Conservation (phyloP, 2,113 vertebrate genomes). For the Ranitomeya variabilis region DNA sequence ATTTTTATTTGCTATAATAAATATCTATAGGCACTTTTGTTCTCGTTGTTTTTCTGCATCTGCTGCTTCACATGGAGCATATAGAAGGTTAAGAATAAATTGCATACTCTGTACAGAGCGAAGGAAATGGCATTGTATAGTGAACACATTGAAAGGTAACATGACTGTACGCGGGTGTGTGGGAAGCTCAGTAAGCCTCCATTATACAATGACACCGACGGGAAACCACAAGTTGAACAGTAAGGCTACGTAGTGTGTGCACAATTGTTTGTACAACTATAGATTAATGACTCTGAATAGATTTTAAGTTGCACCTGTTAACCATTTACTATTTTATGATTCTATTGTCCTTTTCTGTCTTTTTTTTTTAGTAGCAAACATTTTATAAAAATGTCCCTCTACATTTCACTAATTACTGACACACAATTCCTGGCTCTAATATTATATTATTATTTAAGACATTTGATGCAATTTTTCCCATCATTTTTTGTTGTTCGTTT, state of each 20-base stretch:
- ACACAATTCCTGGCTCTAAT: too few species aligned
- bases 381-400: too few species aligned
- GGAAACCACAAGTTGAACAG: neutral
- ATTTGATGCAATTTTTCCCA: too few species aligned
- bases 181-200: conserved; percentile 25
- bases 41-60: neutral
- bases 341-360: too few species aligned
- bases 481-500: too few species aligned
- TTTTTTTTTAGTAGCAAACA: too few species aligned
- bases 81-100: neutral
- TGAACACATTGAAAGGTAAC: neutral
- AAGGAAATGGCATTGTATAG: conserved; percentile 1
- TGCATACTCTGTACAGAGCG: neutral
- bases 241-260: neutral
- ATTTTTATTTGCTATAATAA: too few species aligned
- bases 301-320: neutral
- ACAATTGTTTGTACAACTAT: neutral
- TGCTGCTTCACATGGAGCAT: neutral
- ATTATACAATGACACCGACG: conserved; percentile 2
- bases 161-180: conserved; percentile 27
- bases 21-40: neutral
- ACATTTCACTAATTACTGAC: too few species aligned
- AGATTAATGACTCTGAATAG: neutral
- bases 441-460: too few species aligned
- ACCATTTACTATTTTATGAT: neutral